Base-by-base conservation (phyloP, 1,140 invertebrate genomes). In the Cataglyphis hispanica region DNA sequence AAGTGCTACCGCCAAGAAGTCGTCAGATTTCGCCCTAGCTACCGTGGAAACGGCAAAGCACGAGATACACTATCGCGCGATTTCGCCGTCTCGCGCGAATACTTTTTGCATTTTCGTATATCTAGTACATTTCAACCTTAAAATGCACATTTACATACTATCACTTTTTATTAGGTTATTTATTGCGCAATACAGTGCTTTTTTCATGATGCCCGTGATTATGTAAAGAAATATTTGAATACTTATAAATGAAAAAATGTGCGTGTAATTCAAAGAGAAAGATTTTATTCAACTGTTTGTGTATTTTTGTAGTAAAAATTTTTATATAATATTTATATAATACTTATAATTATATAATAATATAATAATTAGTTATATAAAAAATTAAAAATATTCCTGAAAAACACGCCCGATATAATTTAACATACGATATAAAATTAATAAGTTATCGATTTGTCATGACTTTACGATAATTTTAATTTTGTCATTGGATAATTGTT, bases 1-100 rank as follows among this genome's bases (percentile, higher is more conserved):
- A 83, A 81, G 77, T 76, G 84, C 66, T 72, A 88, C 87, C 87
- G 87, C 75, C 58, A 37, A 27, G 58, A 78, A 76, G 80, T 88
- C 72, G 77, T 58, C 69, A 86, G 88, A 80, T 87, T 72, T 53
- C 85, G 16, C 46, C 37, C 43, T 63, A 34, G 76, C 46, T 58
- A 31, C 61, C 27, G 31, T 60, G 74, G 37, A 61, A 5, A 56
- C 37, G 72, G n/a, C 58, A 61, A 58, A 72, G 70, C 58, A 66
- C 72, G 67, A 87, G 86, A 88, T 87, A 89, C 85, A 50, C 43
- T 61, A 63, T 37, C 60, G 64, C 67, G 67, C 67, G 66, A 34
- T 58, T 81, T 81, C 34, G 50, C 78, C 53, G 66, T 83, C 40
- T 58, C 67, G 37, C 67, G 37, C 53, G 53, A 31, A 46, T 31